Conservation (phyloP, 2,797 vertebrate genomes). For the Miopithecus talapoin region DNA sequence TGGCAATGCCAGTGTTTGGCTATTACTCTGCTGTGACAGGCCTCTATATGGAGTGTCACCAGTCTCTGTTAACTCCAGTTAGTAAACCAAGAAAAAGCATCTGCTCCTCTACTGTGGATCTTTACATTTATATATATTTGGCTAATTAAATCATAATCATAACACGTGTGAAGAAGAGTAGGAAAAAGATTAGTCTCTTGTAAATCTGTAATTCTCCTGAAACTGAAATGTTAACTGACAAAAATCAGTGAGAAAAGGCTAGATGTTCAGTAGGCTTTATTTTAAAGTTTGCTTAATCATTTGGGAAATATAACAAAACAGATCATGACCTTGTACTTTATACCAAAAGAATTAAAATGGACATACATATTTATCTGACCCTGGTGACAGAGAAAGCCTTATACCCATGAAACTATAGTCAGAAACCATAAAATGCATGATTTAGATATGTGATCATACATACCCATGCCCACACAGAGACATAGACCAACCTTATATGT, state of each 20-base stretch:
- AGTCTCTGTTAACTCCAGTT: not conserved
- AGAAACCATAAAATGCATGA: not conserved
- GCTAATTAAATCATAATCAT: not conserved
- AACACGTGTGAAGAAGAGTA: not conserved
- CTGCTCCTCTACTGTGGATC: not conserved
- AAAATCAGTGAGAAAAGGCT: not conserved
- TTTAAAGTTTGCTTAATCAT: not conserved
- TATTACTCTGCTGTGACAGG: not conserved
- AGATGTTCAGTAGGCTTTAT: not conserved
- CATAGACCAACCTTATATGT: not conserved
- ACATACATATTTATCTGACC: not conserved
- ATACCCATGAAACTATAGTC: not conserved
- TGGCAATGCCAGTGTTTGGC: not conserved
- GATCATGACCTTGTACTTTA: not conserved
- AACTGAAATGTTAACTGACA: not conserved
- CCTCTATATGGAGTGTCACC: not conserved
- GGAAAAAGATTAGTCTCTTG: not conserved
- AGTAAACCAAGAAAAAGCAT: not conserved
- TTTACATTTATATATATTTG: not conserved
- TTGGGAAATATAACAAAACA: not conserved
- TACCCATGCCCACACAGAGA: not conserved
- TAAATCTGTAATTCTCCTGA: not conserved
- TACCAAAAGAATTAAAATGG: slow-evolving; percentile 2
- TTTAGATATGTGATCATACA: not conserved
- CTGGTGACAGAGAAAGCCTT: not conserved